A percentile compares a stretch with the other conserved stretches of the same genome.
Evolutionary conservation across 2,113 vertebrate genomes (phyloP).

Genomic region (Corapipo altera): DNA sequence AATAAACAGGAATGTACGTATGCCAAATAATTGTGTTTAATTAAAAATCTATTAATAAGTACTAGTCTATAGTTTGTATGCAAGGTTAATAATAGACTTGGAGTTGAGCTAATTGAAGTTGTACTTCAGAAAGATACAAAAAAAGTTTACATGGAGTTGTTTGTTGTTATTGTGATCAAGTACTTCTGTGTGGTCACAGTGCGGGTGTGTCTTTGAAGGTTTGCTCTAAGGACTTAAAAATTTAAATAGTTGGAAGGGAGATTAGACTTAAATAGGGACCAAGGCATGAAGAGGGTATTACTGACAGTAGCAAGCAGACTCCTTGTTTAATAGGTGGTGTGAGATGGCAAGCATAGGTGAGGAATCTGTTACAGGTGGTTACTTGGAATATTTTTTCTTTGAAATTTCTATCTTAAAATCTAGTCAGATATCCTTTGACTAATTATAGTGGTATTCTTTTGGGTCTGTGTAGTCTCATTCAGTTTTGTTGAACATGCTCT

Average conservation of each 20-base stretch:
- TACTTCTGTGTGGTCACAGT: background rate
- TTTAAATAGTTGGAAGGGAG: background rate
- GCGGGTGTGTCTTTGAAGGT: background rate
- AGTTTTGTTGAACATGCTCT: background rate
- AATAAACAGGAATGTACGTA: background rate
- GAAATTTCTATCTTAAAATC: background rate
- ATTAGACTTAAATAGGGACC: background rate
- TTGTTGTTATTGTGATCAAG: background rate
- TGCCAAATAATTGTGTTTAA: background rate
- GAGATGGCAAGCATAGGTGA: accelerated
- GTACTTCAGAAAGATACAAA: background rate
- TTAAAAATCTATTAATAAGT: background rate
- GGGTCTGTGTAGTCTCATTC: background rate
- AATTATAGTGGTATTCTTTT: background rate
- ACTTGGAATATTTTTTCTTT: background rate
- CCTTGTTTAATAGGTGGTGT: background rate
- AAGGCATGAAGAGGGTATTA: background rate
- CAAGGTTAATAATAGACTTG: background rate
- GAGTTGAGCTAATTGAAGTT: background rate
- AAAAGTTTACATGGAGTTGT: background rate
- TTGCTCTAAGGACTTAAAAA: background rate
- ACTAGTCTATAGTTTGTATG: background rate
- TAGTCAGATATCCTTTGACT: background rate
- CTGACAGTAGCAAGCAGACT: background rate
- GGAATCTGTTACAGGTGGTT: background rate